Evolutionary conservation across 2,113 vertebrate genomes (phyloP), one percentile per base, ranked within the genome.

Genomic region (Orthochromis malagaraziensis): DNA sequence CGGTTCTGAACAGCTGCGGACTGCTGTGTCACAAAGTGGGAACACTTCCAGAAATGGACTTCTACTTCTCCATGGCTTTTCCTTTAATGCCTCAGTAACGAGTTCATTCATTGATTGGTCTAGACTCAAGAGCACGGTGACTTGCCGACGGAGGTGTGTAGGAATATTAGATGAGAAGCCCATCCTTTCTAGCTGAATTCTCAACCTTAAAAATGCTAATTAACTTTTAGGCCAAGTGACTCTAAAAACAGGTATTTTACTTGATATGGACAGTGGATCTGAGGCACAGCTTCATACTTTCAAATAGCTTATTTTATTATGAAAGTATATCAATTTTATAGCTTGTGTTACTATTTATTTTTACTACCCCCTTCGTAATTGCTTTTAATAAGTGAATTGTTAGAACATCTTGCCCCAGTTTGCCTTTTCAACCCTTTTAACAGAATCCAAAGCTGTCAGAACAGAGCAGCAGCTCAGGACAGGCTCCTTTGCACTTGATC

Each of bases 101-200:
- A 83, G 45, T 87, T 87, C 47, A 81, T 87, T 89, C 80, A 90
- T 89, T 87, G 87, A 91, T 90, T 87, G 87, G 87, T 86, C 85
- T 77, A 54, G 89, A 90, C 87, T 83, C 83, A 73, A 84, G 77
- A 80, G 84, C 45, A 81, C 29, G 89, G 73, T 47, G 21, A 88
- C 81, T 87, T 77, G 55, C 82, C n/a, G 31, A 54, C 7, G 6
- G 73, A 90, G 83, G 81, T 86, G 57, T 75, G 86, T 58, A 81
- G 45, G 79, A 86, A 89, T 84, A 87, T 73, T 58, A 54, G 31
- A 91, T 83, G 57, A 92, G 86, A 79, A 70, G 58, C 10, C 45
- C 79, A 35, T 87, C 54, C 58, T 35, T 87, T 79, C 73, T 70
- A 79, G 55, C 68, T 87, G 55, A 84, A 82, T 65, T 84, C 63